These are phyloP conservation scores for Apistogramma diplotaenia DNA, from an alignment of 2,113 vertebrate genomes.

Conservation along the genomic window DNA sequence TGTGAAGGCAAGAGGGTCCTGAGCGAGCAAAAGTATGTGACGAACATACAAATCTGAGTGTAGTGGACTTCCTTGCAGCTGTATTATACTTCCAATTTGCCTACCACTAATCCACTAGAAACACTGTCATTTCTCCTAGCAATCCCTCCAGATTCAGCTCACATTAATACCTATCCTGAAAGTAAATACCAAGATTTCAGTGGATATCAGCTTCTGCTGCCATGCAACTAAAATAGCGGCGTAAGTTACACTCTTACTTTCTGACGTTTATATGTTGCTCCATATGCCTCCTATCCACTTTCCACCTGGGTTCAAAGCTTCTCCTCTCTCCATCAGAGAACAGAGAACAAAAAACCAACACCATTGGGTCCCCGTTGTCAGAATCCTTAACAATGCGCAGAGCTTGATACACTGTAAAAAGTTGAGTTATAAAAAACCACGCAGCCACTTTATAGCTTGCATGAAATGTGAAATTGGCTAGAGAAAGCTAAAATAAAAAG, in stretches of 20 bases:
- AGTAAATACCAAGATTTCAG: conserved; percentile 21
- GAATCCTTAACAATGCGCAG: neutral
- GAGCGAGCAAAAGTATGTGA: neutral
- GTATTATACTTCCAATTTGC: neutral
- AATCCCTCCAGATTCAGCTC: neutral
- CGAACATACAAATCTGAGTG: neutral
- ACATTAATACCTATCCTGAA: neutral
- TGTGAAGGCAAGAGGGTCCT: neutral
- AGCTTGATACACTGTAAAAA: neutral
- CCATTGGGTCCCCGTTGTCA: neutral
- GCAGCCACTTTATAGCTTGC: neutral
- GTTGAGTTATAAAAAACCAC: too few relatives aligned
- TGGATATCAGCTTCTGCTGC: neutral
- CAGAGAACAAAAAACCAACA: too few relatives aligned
- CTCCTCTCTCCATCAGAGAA: conserved; percentile 27
- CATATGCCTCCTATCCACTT: conserved; percentile 29
- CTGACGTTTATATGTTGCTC: conserved; percentile 29
- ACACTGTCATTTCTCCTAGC: neutral
- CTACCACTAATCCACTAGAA: neutral
- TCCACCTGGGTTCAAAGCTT: neutral
- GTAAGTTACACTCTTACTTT: conserved; percentile 18
- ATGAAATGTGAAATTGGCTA: neutral
- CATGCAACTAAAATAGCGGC: conserved; percentile 15
- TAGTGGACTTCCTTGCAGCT: neutral
- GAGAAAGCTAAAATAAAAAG: neutral